Percentiles rank a stretch among this genome's conserved stretches.
These are phyloP conservation scores for Xerus rutilus DNA, from an alignment of 2,797 vertebrate genomes.

Conservation along the genomic window DNA sequence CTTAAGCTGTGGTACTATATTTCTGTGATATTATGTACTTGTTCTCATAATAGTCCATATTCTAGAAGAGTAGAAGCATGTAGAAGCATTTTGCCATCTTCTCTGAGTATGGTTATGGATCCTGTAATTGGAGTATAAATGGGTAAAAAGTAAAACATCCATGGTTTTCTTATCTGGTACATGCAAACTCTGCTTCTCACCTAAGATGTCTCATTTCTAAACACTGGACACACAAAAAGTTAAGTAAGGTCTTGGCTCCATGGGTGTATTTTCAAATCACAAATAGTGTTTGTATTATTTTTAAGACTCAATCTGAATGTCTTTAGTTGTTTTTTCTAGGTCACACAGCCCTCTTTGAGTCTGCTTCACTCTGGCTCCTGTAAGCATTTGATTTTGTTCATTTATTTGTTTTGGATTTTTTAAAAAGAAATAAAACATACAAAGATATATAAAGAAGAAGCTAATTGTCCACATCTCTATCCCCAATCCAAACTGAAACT, in stretches of 20 bases:
- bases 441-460: slow-evolving; percentile 3
- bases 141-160: not conserved
- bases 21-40: not conserved
- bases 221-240: not conserved
- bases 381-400: slow-evolving; percentile 19
- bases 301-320: not conserved
- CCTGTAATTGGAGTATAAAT: not conserved
- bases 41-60: not conserved
- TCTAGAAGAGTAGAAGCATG: not conserved
- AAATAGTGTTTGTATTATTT: slow-evolving; percentile 2
- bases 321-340: not conserved
- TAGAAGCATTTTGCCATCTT: not conserved
- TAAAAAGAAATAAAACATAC: not conserved
- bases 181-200: not conserved
- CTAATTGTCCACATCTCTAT: not conserved
- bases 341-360: not conserved
- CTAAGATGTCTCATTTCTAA: not conserved
- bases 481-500: not conserved
- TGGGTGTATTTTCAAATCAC: not conserved
- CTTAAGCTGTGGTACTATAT: not conserved
- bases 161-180: not conserved
- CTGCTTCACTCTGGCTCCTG: not conserved
- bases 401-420: not conserved
- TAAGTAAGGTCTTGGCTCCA: not conserved
- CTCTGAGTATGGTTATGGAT: not conserved